Evolutionary conservation across 2,797 vertebrate species (phyloP), one percentile per base, ranked within the genome.

Genomic region (Chaunax sp.): DNA sequence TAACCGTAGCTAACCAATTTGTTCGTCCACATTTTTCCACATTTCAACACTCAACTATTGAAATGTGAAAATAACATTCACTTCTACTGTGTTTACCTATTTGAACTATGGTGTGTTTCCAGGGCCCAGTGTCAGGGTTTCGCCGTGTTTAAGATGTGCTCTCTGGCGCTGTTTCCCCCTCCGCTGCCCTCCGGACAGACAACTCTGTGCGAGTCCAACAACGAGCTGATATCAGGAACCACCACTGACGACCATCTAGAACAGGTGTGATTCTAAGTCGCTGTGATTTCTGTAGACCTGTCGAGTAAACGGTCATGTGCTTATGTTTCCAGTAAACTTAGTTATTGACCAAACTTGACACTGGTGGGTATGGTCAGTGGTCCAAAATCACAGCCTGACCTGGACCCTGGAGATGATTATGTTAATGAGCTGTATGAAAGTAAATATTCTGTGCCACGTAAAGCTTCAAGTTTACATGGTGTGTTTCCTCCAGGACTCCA

Each of bases 141-240:
- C 16, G 2, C 15, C 33, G 53, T 4, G 43, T 38, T 18, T 37
- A 89, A 51, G 65, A 97, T 98, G 97, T 96, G 95, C 55, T 95
- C 96, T 10, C 60, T 98, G 64, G 92, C 78, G 2, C 69, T 96
- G 61, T 98, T 98, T 43, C 95, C 96, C 1, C 91, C 95, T 12
- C 96, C 95, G 14, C 89, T 93, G 6, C 81, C 92, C 9, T 52
- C 75, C 2, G 95, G 93, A 52, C 91, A 95, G 30, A 84, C 93
- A 38, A 96, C 95, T 1, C 85, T 97, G 25, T 97, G 94, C 28
- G 97, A 98, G 80, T 89, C 93, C 67, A 96, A 96, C 84, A 98
- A 98, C 79, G 93, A 94, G 55, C 85, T 98, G 76, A 87, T 97
- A 35, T 92, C 93, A 0, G 94, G 93, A 38, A 65, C 14, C 51